Conservation (phyloP, 2,888 invertebrate species). For the Celastrina argiolus region DNA sequence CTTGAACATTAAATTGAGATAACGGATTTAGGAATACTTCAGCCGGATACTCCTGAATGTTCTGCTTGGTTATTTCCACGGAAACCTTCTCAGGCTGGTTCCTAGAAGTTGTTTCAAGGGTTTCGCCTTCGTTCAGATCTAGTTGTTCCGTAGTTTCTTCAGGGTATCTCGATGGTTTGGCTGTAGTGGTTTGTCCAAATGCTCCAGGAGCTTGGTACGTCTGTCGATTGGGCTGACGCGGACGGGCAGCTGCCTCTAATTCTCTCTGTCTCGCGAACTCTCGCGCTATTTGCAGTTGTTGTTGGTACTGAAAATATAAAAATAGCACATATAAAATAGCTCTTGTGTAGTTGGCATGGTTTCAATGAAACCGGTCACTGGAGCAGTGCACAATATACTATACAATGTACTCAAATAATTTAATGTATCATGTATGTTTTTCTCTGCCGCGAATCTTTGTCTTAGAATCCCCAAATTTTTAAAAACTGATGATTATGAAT, state of each 20-base stretch:
- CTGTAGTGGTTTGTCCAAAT: conserved; percentile 49
- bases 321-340: background rate
- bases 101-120: conserved; percentile 40
- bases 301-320: conserved; percentile 49
- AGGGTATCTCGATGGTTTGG: conserved; percentile 39
- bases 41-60: conserved; percentile 62
- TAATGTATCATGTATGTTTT: too few species aligned
- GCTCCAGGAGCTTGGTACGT: conserved; percentile 50
- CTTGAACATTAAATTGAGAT: conserved; percentile 57
- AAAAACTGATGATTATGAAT: too few species aligned
- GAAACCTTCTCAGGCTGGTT: conserved; percentile 48
- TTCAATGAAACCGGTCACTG: too few species aligned
- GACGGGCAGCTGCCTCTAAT: conserved; percentile 43
- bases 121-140: conserved; percentile 54
- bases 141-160: conserved; percentile 47
- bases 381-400: too few species aligned
- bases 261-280: conserved; percentile 60
- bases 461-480: too few species aligned
- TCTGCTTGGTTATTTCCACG: conserved; percentile 64
- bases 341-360: too few species aligned
- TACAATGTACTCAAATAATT: too few species aligned
- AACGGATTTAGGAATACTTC: conserved; percentile 60
- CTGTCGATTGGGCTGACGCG: conserved; percentile 38
- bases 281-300: conserved; percentile 57
- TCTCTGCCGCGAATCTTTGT: too few species aligned